Percentiles rank a stretch among this genome's conserved stretches.
Conservation (phyloP, 2,113 vertebrate genomes). For the Nasalis larvatus region DNA sequence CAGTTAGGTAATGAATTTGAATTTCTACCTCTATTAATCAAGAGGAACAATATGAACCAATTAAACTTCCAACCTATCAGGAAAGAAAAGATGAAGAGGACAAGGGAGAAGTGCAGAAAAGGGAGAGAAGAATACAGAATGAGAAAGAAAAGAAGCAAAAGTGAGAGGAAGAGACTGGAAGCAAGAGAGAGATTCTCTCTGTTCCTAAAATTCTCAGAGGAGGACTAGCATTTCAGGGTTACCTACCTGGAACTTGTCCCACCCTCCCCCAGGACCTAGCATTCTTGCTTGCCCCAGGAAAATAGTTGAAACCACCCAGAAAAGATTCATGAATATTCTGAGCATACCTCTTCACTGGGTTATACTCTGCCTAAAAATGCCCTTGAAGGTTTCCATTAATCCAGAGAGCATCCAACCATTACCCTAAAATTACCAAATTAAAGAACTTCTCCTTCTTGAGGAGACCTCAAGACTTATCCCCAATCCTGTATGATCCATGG, state of each 20-base stretch:
- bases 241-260: neutral
- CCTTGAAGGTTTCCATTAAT: neutral
- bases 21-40: slow-evolving; percentile 27
- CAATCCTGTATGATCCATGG: neutral
- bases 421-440: slow-evolving; percentile 36
- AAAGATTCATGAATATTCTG: neutral
- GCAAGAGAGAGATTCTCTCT: neutral
- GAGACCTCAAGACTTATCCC: neutral
- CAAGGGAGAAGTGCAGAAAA: neutral
- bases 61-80: neutral
- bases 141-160: neutral
- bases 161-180: neutral
- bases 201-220: neutral
- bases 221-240: neutral
- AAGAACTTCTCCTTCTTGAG: neutral
- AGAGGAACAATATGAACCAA: neutral
- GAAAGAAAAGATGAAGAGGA: neutral
- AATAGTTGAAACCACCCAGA: neutral
- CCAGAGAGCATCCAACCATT: neutral
- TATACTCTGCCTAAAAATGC: neutral
- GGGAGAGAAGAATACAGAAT: neutral
- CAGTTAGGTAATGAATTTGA: neutral
- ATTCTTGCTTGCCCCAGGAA: neutral
- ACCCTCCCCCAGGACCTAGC: neutral
- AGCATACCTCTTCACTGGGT: neutral